A percentile compares a stretch with the other conserved stretches of the same genome.
Conservation (phyloP, 1,140 invertebrate genomes). For the Aricia agestis region DNA sequence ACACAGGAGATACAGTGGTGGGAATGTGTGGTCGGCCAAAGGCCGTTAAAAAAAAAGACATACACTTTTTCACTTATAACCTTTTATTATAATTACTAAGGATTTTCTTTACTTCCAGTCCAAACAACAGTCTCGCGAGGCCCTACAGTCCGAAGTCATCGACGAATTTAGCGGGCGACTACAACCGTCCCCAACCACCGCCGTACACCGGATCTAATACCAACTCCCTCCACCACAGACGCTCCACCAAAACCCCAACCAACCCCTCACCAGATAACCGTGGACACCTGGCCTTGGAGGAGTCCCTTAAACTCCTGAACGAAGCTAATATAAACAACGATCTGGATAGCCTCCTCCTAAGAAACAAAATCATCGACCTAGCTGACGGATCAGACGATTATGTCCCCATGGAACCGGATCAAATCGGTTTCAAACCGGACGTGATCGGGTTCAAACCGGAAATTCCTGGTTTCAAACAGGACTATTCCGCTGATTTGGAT, state of each 20-base stretch:
- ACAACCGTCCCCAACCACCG: slow-evolving; percentile 70
- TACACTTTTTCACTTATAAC: too few relatives aligned
- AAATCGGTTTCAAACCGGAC: slow-evolving; percentile 37
- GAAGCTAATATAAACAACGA: slow-evolving; percentile 64
- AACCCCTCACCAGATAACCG: slow-evolving; percentile 48
- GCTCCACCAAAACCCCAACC: slow-evolving; percentile 40
- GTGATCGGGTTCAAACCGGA: slow-evolving; percentile 41
- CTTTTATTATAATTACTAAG: too few relatives aligned
- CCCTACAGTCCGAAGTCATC: slow-evolving; percentile 66
- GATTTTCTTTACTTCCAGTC: slow-evolving; percentile 50
- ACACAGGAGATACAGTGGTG: too few relatives aligned
- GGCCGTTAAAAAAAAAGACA: too few relatives aligned
- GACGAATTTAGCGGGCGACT: slow-evolving; percentile 59
- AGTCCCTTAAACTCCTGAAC: slow-evolving; percentile 68
- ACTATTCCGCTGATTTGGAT: slow-evolving; percentile 40
- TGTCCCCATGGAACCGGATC: slow-evolving; percentile 51
- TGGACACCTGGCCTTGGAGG: slow-evolving; percentile 55
- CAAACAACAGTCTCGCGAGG: slow-evolving; percentile 63
- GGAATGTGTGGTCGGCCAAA: too few relatives aligned
- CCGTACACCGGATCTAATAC: slow-evolving; percentile 63
- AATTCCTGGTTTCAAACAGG: slow-evolving; percentile 38
- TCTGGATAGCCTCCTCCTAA: slow-evolving; percentile 40
- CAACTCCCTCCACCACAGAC: slow-evolving; percentile 55
- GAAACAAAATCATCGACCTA: slow-evolving; percentile 54
- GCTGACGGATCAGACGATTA: slow-evolving; percentile 59